Percentiles rank a stretch among this genome's conserved stretches.
phyloP scores from a whole-genome alignment of 2,888 invertebrate genomes.

The Criorhina ranunculi region DNA sequence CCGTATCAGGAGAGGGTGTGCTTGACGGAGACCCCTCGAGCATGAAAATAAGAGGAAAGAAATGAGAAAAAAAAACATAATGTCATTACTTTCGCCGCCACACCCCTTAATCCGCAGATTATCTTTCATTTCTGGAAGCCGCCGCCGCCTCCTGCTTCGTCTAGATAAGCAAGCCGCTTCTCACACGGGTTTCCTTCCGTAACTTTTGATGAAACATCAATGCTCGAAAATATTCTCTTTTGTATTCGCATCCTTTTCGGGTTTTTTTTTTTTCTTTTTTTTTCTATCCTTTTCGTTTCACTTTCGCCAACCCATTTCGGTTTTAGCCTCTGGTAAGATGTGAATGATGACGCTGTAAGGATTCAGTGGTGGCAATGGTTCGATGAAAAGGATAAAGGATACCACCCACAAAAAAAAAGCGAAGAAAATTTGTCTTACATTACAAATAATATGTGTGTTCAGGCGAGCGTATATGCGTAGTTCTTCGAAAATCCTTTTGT shows the following conservation, averaged over 20 bases:
- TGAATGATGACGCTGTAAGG: conserved; percentile 43
- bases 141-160: background rate
- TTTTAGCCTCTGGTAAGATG: conserved; percentile 32
- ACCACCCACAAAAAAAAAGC: background rate
- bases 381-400: conserved; percentile 22
- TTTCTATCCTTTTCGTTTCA: background rate
- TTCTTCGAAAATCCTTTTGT: conserved; percentile 40
- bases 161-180: conserved; percentile 13
- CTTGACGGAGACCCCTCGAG: conserved; percentile 46
- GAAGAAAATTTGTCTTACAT: conserved; percentile 19
- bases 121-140: conserved; percentile 20
- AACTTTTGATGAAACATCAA: conserved; percentile 51
- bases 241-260: conserved; percentile 34
- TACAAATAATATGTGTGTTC: conserved; percentile 12
- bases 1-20: background rate
- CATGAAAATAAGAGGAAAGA: conserved; percentile 35
- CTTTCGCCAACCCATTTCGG: conserved; percentile 36
- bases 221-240: conserved; percentile 40
- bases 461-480: conserved; percentile 8
- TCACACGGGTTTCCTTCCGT: conserved; percentile 40
- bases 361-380: conserved; percentile 32
- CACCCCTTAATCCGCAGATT: conserved; percentile 24
- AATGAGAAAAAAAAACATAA: conserved; percentile 54
- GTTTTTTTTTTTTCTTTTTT: background rate
- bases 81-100: conserved; percentile 56